Base-by-base conservation (phyloP, 2,797 vertebrate genomes). In the Myiotriccus ornatus region DNA sequence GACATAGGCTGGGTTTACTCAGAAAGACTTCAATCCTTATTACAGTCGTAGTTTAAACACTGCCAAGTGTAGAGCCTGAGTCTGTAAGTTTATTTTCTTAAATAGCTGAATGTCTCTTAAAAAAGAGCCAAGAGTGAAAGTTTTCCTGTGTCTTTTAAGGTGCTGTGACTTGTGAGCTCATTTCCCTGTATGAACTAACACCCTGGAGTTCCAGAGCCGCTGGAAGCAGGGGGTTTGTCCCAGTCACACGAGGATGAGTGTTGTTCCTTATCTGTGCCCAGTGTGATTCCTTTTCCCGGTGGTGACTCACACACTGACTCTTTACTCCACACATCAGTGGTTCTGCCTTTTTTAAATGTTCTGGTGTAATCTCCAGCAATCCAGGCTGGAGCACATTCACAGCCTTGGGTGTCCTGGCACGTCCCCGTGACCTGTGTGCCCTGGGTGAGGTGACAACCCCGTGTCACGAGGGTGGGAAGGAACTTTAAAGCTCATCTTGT, bases 111-210 rank as follows among this genome's bases (percentile, higher is more conserved):
- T 3, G 34, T 6, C 7, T 46, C 46, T 57, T 65, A 46, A 60
- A 50, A 50, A 73, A 12, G 4, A 55, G 15, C 0, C 0, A 14
- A 17, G n/a, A 57, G 21, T 7, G 32, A 47, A 57, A 19, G 28
- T 35, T 63, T n/a, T 17, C 1, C 0, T 12, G 2, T 0, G 6
- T 10, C 1, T 63, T 68, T 37, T 16, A 12, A 80, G 69, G 24
- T 16, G 53, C 28, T 3, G 0, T 34, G 37, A 2, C 9, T 30
- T 62, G 7, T 56, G 63, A 34, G 32, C 55, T 2, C 7, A 5
- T 59, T 56, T 30, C 12, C 4, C 13, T 15, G 3, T 5, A 0
- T 20, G 28, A 27, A 1, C n/a, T 9, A 32, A 5, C 6, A 2
- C 12, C 1, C 30, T 27, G 77, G 87, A 30, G 27, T 34, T 15